Evolutionary conservation across 2,797 vertebrate genomes (phyloP).

Genomic region (Pteronotus mesoamericanus): DNA sequence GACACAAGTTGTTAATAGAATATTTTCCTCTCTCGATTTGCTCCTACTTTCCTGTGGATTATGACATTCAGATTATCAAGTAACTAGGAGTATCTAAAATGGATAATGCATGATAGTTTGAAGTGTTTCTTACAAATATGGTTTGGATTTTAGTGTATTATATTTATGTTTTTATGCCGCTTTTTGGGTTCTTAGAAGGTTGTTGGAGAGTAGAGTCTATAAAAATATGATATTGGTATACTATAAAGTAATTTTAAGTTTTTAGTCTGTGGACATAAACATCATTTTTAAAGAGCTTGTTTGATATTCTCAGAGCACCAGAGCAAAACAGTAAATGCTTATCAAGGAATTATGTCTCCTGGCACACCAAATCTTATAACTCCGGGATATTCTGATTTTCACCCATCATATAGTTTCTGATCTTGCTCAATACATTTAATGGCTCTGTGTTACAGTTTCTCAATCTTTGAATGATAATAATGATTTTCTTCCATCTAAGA

Average conservation of each 20-base stretch:
- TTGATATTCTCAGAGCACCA: neutral
- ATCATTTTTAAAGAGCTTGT: neutral
- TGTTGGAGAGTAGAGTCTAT: neutral
- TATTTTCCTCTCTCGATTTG: neutral
- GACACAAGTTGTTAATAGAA: neutral
- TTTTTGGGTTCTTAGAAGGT: neutral
- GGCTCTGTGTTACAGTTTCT: conserved; percentile 13
- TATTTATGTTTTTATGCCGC: neutral
- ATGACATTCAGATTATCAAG: neutral
- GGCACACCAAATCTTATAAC: neutral
- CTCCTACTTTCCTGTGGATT: neutral
- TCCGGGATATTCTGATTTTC: conserved; percentile 15
- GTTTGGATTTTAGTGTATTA: neutral
- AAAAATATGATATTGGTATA: neutral
- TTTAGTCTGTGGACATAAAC: neutral
- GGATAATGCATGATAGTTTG: neutral
- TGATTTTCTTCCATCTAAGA: conserved; percentile 40
- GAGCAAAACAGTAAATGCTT: neutral
- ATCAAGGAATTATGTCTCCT: neutral
- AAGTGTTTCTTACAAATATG: neutral
- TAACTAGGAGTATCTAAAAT: neutral
- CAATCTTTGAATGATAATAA: conserved; percentile 22
- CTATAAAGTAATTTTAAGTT: neutral
- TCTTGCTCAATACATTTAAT: conserved; percentile 30
- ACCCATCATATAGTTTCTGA: conserved; percentile 24